A percentile compares a stretch with the other conserved stretches of the same genome.
phyloP scores from a whole-genome alignment of 2,888 invertebrate genomes.

The Heliconius cydno region DNA sequence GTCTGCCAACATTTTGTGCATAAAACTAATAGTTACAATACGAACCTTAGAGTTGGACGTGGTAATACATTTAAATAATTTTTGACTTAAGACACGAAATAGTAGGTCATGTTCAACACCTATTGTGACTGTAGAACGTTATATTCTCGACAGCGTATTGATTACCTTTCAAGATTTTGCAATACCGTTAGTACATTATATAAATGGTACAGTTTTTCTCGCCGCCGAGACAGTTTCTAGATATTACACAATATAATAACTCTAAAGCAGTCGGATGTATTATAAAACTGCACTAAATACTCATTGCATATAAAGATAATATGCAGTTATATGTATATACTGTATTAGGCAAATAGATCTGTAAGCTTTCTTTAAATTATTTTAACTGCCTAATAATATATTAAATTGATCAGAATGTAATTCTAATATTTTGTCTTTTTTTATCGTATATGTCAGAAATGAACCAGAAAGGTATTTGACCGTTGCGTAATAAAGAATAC shows the following conservation, averaged over 20 bases:
- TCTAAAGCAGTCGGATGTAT: not conserved
- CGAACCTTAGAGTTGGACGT: conserved; percentile 1
- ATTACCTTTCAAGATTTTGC: conserved; percentile 29
- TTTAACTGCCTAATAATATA: not conserved
- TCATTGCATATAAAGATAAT: not conserved
- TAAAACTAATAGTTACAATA: conserved; percentile 26
- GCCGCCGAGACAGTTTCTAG: not conserved
- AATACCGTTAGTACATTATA: conserved; percentile 27
- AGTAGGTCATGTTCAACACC: conserved; percentile 28
- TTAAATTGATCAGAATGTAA: not conserved
- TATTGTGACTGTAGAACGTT: conserved; percentile 25
- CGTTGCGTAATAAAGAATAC: not conserved
- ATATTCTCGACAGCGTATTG: conserved; percentile 23
- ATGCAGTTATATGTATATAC: too few species aligned
- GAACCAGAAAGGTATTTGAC: not conserved
- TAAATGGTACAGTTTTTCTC: conserved; percentile 37
- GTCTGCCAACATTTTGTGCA: conserved; percentile 56
- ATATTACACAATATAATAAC: conserved; percentile 13
- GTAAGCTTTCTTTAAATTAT: not conserved
- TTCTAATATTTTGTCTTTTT: too few species aligned
- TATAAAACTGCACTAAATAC: conserved; percentile 7
- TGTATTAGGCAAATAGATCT: not conserved
- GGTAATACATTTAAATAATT: conserved; percentile 1
- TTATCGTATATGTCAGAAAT: not conserved
- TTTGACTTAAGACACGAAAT: conserved; percentile 26